Conservation (phyloP, 2,113 vertebrate species). For the Aviceda subcristata region DNA sequence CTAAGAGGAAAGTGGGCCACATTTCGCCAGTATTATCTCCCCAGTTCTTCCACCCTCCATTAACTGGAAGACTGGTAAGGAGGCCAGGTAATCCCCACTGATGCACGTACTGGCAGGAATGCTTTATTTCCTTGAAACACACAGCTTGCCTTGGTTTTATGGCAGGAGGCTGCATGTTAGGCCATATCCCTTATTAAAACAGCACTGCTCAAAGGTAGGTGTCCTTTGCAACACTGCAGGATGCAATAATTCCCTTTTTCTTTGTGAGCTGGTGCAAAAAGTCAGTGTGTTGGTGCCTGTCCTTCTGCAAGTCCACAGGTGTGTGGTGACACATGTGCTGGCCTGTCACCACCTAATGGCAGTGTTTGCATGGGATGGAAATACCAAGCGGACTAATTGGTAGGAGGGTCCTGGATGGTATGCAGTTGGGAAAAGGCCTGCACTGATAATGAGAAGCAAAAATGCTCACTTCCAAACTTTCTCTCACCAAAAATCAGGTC, state of each 20-base stretch:
- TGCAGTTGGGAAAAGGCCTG: background rate
- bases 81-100: background rate
- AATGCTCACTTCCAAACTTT: background rate
- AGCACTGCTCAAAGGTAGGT: background rate
- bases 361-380: background rate
- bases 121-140: background rate
- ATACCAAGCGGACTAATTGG: background rate
- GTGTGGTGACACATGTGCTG: fast-evolving
- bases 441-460: background rate
- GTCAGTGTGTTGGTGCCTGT: background rate
- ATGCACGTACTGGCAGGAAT: background rate
- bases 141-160: background rate
- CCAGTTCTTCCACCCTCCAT: background rate
- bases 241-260: background rate
- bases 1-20: background rate
- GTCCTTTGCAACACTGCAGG: background rate
- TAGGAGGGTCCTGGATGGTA: background rate
- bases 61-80: background rate
- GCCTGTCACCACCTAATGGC: fast-evolving
- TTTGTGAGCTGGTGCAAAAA: background rate
- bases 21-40: background rate
- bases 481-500: background rate
- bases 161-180: background rate
- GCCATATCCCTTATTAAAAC: background rate
- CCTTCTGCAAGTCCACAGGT: background rate